Evolutionary conservation across 1,140 invertebrate genomes (phyloP), one percentile per base, ranked within the genome.

Genomic region (Cephus cinctus): DNA sequence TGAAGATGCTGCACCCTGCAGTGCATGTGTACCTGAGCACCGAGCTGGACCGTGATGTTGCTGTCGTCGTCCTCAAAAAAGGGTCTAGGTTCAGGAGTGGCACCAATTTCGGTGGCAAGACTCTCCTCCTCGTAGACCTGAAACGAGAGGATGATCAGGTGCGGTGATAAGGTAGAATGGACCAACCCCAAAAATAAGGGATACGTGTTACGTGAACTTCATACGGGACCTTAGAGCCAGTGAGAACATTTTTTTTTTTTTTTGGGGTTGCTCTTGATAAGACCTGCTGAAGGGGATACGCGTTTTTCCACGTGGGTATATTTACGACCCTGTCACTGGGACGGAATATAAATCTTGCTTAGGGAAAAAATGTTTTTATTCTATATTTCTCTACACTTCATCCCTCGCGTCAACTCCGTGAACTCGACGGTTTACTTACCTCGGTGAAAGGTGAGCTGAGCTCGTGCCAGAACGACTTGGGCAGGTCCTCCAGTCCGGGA

Each of bases 1-100:
- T 79, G 77, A 8, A 86, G 74, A 58, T 84, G 78, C 52, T 84
- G 80, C 20, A 86, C 81, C 49, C 79, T 70, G 58, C 84, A 86
- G 57, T 85, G 81, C 52, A 86, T 75, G 57, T 82, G 76, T 9
- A 82, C 81, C 21, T 80, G 73, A 12, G 78, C 73, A 3, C 82
- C 83, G 6, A 83, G 71, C 40, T 84, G 82, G 2, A 80, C 80
- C 0, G 83, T 84, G 49, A 85, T 73, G 60, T 83, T 85, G 43
- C 71, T 76, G 41, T 75, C 69, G 9, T 72, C 65, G 63, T 81
- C 79, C 43, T 80, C 77, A 62, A 82, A 82, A 56, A 70, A 80
- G 14, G 81, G 80, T 36, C 73, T 58, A 4, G 80, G 79, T 48
- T 81, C 80, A 3, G 78, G 71, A 5, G 79, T 79, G 22, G 73